A percentile compares a stretch with the other conserved stretches of the same genome.
Conservation (phyloP, 35 echinoderm and acorn worm genomes). For the Antedon bifida region DNA sequence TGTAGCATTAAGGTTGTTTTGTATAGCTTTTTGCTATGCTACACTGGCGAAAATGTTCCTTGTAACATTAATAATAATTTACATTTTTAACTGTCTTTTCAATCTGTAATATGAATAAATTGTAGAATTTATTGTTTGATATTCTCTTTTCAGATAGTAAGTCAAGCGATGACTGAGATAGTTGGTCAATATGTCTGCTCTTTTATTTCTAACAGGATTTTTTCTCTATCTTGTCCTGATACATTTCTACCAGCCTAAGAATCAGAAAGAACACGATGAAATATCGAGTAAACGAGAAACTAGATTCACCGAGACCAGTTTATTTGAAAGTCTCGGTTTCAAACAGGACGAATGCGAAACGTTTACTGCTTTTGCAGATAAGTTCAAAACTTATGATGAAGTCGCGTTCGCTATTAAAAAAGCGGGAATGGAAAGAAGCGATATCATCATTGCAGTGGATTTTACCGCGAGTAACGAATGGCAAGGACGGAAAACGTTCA, state of each 20-base stretch:
- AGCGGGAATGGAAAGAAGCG: slow-evolving; percentile 62
- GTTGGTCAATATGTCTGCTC: neutral
- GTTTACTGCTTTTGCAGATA: slow-evolving; percentile 69
- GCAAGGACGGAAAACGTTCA: slow-evolving; percentile 68
- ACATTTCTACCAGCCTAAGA: neutral
- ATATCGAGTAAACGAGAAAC: slow-evolving; percentile 10
- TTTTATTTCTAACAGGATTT: neutral
- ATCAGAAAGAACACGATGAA: neutral
- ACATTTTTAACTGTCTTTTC: too few species aligned
- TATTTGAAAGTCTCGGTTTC: slow-evolving; percentile 73
- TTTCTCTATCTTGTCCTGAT: neutral
- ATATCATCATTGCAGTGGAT: slow-evolving; percentile 82
- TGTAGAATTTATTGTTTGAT: too few species aligned
- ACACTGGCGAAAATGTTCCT: too few species aligned
- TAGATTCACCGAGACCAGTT: slow-evolving; percentile 38
- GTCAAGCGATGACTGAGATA: too few species aligned
- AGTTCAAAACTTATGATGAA: slow-evolving; percentile 64
- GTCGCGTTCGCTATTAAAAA: slow-evolving; percentile 70
- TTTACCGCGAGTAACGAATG: slow-evolving; percentile 99
- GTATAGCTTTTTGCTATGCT: too few species aligned
- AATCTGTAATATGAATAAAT: too few species aligned
- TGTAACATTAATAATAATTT: too few species aligned
- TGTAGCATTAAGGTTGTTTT: too few species aligned
- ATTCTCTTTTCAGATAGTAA: too few species aligned
- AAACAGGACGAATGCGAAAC: slow-evolving; percentile 60